Percentiles rank a stretch among this genome's conserved stretches.
Evolutionary conservation across 2,113 vertebrate species (phyloP).

Genomic region (Lipophrys pholis): DNA sequence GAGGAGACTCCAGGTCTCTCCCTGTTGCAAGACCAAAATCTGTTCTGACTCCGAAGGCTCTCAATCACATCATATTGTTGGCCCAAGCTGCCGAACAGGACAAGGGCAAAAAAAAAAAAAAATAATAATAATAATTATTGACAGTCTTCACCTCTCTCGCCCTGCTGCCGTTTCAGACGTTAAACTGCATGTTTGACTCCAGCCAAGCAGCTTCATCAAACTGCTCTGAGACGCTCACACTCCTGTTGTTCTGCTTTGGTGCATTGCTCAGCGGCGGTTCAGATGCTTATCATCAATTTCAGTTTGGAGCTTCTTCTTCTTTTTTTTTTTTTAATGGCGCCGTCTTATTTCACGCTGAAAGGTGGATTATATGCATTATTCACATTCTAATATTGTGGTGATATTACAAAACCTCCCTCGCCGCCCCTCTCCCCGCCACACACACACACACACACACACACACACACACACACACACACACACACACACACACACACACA

Average conservation of each 20-base stretch:
- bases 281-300: constrained; percentile 61
- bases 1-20: too few relatives aligned
- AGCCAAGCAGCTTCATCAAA: constrained; percentile 3
- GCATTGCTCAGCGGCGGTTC: constrained; percentile 6
- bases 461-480: neutral
- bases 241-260: constrained; percentile 21
- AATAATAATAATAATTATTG: too few relatives aligned
- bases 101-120: too few relatives aligned
- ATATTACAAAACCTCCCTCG: constrained; percentile 38
- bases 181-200: neutral
- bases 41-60: too few relatives aligned
- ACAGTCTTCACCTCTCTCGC: too few relatives aligned
- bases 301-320: constrained; percentile 16
- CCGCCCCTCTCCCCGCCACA: neutral
- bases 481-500: neutral
- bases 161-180: neutral
- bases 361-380: constrained; percentile 74
- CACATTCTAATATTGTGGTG: constrained; percentile 66
- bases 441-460: neutral
- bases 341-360: constrained; percentile 40
- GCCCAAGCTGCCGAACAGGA: too few relatives aligned
- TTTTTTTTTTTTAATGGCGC: constrained; percentile 46
- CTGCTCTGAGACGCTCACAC: constrained; percentile 15
- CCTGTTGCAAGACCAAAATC: too few relatives aligned
- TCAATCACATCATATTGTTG: too few relatives aligned